These are phyloP conservation scores for Deroplatys truncata DNA, from an alignment of 2,888 invertebrate genomes.

Conservation along the genomic window DNA sequence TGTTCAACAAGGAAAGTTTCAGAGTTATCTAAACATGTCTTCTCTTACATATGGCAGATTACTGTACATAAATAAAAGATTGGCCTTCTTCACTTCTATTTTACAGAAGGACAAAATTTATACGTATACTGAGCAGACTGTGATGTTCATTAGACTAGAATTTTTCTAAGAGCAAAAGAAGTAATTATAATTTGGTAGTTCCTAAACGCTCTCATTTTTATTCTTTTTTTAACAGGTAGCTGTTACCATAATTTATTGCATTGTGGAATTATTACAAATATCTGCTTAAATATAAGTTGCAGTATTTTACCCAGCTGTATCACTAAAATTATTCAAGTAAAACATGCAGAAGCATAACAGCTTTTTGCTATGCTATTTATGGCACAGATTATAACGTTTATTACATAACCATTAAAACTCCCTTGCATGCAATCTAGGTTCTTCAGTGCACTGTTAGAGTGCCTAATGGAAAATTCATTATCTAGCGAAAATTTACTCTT, in stretches of 20 bases:
- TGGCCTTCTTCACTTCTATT: no score
- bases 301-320: not conserved
- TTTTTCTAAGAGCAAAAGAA: not conserved
- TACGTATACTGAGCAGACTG: not conserved
- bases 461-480: not conserved
- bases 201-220: not conserved
- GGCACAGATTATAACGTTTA: not conserved
- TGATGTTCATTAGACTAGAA: not conserved
- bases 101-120: not conserved
- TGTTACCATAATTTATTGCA: not conserved
- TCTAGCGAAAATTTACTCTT: not conserved
- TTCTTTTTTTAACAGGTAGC: not conserved
- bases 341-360: not conserved
- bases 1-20: no score
- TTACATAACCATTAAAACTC: not conserved
- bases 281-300: not conserved
- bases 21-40: no score
- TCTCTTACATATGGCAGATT: no score
- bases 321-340: not conserved
- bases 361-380: not conserved
- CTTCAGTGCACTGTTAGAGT: not conserved
- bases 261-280: not conserved
- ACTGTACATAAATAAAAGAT: no score
- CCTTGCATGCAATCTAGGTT: not conserved
- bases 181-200: not conserved